phyloP scores from a whole-genome alignment of 2,888 invertebrate species.

The Pycnomerus fuliginosus region DNA sequence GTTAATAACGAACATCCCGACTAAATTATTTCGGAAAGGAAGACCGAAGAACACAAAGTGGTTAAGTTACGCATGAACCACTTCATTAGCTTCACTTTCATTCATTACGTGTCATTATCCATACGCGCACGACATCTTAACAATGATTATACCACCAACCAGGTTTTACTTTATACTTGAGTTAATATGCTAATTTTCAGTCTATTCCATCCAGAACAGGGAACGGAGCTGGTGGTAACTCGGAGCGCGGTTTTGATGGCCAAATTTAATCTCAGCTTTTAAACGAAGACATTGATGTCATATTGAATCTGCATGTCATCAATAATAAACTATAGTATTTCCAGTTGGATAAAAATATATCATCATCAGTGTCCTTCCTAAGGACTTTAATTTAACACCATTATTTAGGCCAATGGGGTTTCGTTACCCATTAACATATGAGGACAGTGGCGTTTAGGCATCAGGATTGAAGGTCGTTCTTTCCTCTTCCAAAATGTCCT shows the following conservation, averaged over 20 bases:
- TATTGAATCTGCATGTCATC: no score
- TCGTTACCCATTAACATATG: no score
- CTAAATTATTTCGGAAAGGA: conserved; percentile 25
- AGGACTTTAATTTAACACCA: no score
- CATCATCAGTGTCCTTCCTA: no score
- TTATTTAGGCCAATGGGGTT: no score
- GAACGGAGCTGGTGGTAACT: conserved; percentile 1
- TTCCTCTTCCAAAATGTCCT: no score
- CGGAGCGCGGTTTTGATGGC: conserved; percentile 5
- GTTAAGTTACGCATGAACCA: conserved; percentile 24
- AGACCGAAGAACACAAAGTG: conserved; percentile 19
- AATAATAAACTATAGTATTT: no score
- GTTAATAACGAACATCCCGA: conserved; percentile 24
- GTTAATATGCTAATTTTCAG: conserved; percentile 21
- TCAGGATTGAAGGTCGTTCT: no score
- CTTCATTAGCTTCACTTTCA: conserved; percentile 28
- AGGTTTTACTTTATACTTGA: conserved; percentile 16
- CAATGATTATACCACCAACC: conserved; percentile 13
- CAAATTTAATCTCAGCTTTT: conserved; percentile 16
- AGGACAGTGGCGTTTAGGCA: no score
- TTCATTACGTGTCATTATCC: conserved; percentile 22
- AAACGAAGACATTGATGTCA: conserved; percentile 14
- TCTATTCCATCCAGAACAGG: conserved; percentile 8
- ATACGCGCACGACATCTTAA: conserved; percentile 11
- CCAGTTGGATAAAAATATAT: no score